These are phyloP conservation scores for Hecatera dysodea DNA, from an alignment of 2,888 invertebrate genomes.

Conservation along the genomic window DNA sequence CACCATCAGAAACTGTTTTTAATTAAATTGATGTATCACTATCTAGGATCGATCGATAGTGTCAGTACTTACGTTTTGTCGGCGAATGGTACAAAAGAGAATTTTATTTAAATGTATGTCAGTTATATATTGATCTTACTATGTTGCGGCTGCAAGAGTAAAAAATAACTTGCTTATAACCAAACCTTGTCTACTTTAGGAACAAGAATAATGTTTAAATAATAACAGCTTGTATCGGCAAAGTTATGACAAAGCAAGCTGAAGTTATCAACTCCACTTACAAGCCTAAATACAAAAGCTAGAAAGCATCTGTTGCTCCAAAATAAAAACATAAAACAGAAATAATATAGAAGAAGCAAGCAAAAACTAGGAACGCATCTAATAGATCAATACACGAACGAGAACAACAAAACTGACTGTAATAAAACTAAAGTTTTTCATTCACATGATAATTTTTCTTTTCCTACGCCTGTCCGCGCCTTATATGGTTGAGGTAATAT, in stretches of 20 bases:
- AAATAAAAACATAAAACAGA: conserved; percentile 21
- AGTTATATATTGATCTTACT: too few relatives aligned
- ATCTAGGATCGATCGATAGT: conserved; percentile 17
- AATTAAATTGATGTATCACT: conserved; percentile 8
- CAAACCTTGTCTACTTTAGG: not conserved
- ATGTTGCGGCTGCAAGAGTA: not conserved
- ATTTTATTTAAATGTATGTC: conserved; percentile 1
- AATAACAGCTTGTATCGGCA: not conserved
- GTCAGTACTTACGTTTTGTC: conserved; percentile 16
- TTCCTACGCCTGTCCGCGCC: conserved; percentile 56
- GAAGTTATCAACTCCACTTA: conserved; percentile 8
- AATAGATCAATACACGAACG: conserved; percentile 53
- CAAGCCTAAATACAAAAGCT: conserved; percentile 5
- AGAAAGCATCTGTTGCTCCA: conserved; percentile 50
- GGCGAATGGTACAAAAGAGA: conserved; percentile 11
- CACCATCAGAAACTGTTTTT: not conserved
- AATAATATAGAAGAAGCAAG: conserved; percentile 36
- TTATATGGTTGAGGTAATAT: conserved; percentile 55
- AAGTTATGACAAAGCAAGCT: conserved; percentile 32
- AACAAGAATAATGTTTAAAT: conserved; percentile 1
- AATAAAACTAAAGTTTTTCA: conserved; percentile 60
- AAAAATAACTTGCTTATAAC: not conserved
- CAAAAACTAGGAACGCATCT: conserved; percentile 27
- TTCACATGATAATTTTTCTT: conserved; percentile 53
- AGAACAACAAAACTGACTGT: conserved; percentile 26